phyloP scores from a whole-genome alignment of 2,888 invertebrate species.

The Tachina grossa region DNA sequence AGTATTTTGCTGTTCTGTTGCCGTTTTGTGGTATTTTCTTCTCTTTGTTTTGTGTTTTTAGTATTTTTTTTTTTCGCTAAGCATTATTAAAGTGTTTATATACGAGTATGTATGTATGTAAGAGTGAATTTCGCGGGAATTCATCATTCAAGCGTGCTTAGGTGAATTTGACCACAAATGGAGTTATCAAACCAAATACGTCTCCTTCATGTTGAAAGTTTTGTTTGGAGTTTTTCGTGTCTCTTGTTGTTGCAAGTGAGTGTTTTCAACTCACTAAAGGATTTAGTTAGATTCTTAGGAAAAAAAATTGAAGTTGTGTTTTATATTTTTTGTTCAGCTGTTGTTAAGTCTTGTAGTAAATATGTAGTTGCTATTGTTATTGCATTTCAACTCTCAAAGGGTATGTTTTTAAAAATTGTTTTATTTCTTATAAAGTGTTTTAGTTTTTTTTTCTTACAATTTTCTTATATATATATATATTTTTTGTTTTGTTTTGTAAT shows the following conservation, averaged over 20 bases:
- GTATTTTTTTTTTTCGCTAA: conserved; percentile 38
- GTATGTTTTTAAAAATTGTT: conserved; percentile 56
- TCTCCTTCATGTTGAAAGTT: conserved; percentile 76
- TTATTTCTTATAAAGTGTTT: conserved; percentile 40
- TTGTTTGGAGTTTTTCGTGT: conserved; percentile 26
- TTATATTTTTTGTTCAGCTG: conserved; percentile 2
- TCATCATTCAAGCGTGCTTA: conserved; percentile 79
- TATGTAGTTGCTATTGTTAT: conserved; percentile 49
- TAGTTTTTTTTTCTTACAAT: conserved; percentile 23
- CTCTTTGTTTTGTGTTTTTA: conserved; percentile 27
- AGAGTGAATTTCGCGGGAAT: conserved; percentile 80
- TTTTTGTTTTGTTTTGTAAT: not conserved
- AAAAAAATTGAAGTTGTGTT: conserved; percentile 26
- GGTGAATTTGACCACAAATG: conserved; percentile 82
- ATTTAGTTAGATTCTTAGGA: conserved; percentile 69
- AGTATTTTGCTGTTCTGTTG: conserved; percentile 38
- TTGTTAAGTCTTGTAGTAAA: conserved; percentile 10
- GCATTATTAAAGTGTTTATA: conserved; percentile 64
- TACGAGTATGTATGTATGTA: conserved; percentile 22
- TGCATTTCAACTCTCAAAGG: conserved; percentile 67
- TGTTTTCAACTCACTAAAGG: conserved; percentile 63
- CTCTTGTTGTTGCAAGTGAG: conserved; percentile 33
- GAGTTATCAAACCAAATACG: conserved; percentile 82
- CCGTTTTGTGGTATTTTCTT: not conserved
- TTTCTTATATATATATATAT: too few relatives aligned